Conservation (phyloP, 1,140 invertebrate species). For the Drosophila leontia region DNA sequence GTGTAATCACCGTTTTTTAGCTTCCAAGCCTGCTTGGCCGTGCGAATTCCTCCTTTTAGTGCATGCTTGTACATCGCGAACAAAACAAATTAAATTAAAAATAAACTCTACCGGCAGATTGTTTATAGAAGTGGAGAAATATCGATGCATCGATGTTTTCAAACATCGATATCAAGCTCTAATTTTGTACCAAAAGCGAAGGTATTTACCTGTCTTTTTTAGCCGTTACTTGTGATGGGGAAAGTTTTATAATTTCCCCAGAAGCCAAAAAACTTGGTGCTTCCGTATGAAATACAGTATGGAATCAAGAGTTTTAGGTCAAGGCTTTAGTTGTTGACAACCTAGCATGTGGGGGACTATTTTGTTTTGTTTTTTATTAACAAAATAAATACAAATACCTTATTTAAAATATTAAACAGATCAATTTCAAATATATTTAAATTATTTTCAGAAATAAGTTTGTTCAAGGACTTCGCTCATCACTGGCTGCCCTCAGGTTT, state of each 20-base stretch:
- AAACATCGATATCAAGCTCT: neutral
- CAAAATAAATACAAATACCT: no score
- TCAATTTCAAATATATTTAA: no score
- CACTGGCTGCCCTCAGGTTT: no score
- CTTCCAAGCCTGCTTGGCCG: conserved; percentile 80
- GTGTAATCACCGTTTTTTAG: conserved; percentile 72
- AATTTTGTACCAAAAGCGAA: no score
- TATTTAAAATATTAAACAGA: no score
- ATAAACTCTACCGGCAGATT: conserved; percentile 8
- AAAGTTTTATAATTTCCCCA: neutral
- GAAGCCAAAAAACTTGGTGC: neutral
- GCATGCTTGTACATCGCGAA: conserved; percentile 76
- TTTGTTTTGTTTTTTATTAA: neutral
- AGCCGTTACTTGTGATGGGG: conserved; percentile 15
- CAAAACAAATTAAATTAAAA: conserved; percentile 25
- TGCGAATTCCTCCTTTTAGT: conserved; percentile 71
- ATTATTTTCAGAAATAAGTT: no score
- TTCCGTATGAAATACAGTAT: neutral
- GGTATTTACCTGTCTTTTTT: conserved; percentile 13
- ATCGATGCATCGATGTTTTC: no score
- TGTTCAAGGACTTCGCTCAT: no score
- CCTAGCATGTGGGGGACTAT: neutral
- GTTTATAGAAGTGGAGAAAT: neutral
- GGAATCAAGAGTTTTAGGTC: neutral
- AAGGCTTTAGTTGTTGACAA: neutral